Conservation (phyloP, 2,888 invertebrate species). For the Platycheirus albimanus region DNA sequence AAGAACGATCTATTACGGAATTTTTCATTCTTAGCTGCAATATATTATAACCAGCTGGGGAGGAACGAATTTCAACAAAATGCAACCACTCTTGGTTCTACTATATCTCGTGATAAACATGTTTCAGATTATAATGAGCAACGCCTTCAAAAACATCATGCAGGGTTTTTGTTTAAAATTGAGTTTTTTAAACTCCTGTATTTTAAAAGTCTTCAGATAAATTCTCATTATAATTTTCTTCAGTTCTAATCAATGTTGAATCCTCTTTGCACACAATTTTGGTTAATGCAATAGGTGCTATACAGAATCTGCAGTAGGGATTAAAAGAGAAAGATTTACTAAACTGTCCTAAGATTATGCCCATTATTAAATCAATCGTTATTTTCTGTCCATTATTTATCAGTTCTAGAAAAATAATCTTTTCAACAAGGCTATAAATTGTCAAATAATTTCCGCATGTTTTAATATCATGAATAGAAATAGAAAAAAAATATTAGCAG, state of each 20-base stretch:
- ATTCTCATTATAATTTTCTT: slow-evolving; percentile 46
- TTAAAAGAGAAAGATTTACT: slow-evolving; percentile 58
- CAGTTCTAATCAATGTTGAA: slow-evolving; percentile 38
- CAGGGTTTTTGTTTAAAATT: slow-evolving; percentile 46
- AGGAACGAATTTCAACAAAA: not conserved
- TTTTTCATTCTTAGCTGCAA: slow-evolving; percentile 4
- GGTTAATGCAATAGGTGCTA: slow-evolving; percentile 15
- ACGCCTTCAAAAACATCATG: slow-evolving; percentile 61
- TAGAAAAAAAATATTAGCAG: too few species aligned
- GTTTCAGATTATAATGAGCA: slow-evolving; percentile 50
- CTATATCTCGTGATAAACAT: too few species aligned
- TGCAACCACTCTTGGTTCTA: too few species aligned
- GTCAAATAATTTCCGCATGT: slow-evolving; percentile 3
- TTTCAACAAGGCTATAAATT: slow-evolving; percentile 6
- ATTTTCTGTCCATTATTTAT: not conserved
- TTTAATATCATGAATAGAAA: slow-evolving; percentile 8
- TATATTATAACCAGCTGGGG: too few species aligned
- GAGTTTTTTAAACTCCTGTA: slow-evolving; percentile 45
- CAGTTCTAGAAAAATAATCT: slow-evolving; percentile 12
- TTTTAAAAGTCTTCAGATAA: slow-evolving; percentile 19
- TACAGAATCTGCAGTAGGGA: slow-evolving; percentile 52
- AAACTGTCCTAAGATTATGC: slow-evolving; percentile 38
- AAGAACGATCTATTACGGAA: slow-evolving; percentile 2
- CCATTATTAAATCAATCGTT: slow-evolving; percentile 1
- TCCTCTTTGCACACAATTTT: slow-evolving; percentile 39